Evolutionary conservation across 1,140 invertebrate species (phyloP).

Genomic region (Megalonaias nervosa): DNA sequence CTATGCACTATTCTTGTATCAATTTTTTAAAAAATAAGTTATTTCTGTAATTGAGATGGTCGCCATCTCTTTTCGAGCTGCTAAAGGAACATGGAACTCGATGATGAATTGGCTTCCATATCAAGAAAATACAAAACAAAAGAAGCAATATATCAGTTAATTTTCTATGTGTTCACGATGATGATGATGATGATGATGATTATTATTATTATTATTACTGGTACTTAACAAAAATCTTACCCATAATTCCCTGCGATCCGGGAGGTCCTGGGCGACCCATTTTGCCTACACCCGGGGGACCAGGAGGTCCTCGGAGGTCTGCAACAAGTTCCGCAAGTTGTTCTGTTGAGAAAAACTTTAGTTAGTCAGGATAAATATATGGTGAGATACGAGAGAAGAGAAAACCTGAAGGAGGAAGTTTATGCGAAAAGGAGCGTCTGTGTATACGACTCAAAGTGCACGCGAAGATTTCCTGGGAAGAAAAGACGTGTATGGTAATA

Average conservation of each 20-base stretch:
- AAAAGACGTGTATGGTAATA: not conserved
- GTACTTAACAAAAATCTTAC: constrained; percentile 73
- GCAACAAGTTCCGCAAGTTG: constrained; percentile 62
- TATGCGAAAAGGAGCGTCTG: not conserved
- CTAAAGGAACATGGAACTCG: no score
- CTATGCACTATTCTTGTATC: no score
- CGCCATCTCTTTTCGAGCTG: no score
- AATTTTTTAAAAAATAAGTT: no score
- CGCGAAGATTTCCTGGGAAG: not conserved
- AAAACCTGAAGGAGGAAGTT: not conserved
- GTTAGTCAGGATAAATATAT: not conserved
- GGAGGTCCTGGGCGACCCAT: constrained; percentile 67
- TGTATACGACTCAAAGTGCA: not conserved
- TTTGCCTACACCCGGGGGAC: constrained; percentile 69
- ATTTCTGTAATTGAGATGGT: no score
- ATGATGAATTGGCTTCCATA: no score
- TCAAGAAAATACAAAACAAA: no score
- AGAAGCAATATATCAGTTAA: no score
- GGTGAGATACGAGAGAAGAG: not conserved
- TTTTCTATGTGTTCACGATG: no score
- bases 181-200: constrained; percentile 72
- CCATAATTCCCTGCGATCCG: constrained; percentile 71
- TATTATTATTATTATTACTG: constrained; percentile 53
- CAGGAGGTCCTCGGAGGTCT: constrained; percentile 70
- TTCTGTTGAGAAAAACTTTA: constrained; percentile 34